phyloP scores from a whole-genome alignment of 2,888 invertebrate genomes.

The Erannis defoliaria region DNA sequence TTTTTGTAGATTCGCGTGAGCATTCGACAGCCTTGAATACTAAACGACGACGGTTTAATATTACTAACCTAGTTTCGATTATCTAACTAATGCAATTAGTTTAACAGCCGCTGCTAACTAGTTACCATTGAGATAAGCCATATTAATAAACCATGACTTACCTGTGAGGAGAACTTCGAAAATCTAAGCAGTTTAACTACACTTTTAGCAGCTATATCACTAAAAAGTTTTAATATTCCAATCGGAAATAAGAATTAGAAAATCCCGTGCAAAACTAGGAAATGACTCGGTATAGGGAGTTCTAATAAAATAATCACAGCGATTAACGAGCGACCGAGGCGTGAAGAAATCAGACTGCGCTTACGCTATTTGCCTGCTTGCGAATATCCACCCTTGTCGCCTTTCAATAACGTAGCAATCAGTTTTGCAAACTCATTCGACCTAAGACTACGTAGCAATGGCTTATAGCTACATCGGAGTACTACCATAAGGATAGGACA shows the following conservation, averaged over 20 bases:
- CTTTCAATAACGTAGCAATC: neutral
- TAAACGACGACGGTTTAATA: conserved; percentile 2
- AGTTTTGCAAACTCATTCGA: neutral
- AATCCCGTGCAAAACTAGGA: no score
- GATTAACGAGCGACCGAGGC: no score
- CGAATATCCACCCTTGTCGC: neutral
- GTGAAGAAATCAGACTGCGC: neutral
- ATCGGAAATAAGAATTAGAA: no score
- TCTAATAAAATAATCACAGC: no score
- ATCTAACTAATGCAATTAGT: conserved; percentile 24
- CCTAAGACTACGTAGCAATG: no score
- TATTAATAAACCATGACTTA: conserved; percentile 17
- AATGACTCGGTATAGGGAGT: no score
- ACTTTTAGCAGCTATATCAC: neutral
- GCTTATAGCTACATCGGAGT: neutral
- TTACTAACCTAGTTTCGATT: conserved; percentile 19
- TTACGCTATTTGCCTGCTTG: neutral
- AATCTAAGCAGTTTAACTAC: neutral
- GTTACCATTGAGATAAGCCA: conserved; percentile 37
- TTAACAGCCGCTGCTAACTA: conserved; percentile 24
- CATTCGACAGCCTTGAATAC: conserved; percentile 14
- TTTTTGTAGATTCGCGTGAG: neutral
- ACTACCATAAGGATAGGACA: neutral
- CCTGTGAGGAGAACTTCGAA: neutral
- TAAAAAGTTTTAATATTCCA: no score